Base-by-base conservation (phyloP, 2,113 vertebrate species). In the Thamnaconus septentrionalis region DNA sequence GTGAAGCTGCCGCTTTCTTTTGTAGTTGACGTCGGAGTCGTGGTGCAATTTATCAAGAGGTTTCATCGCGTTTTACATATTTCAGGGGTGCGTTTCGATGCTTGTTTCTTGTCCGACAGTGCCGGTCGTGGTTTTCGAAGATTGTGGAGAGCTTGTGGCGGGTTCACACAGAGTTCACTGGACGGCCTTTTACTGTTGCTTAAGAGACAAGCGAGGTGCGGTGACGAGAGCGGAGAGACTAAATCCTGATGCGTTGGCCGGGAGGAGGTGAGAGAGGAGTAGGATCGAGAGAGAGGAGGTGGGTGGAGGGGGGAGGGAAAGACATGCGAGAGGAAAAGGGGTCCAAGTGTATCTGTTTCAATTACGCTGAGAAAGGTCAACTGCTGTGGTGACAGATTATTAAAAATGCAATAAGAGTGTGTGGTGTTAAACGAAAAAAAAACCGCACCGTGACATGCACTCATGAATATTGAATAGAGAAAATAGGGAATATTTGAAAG, bases 121-220 rank as follows among this genome's bases (percentile, higher is more conserved):
- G 18, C 18, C 18, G 18, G 18, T 45, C 7, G 7, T 45, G 5
- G 5, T 45, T 45, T 45, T 3, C 44, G 5, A 7, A 1, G 7
- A 45, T 5, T 7, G 5, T 3, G 7, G 1, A 6, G 4, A 42
- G 46, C 43, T 43, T 70, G 64, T 61, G 45, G 40, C 18, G 31
- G 47, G 61, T 79, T 84, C 80, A 64, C 77, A 57, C 31, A 9
- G 73, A 87, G 78, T 80, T 73, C 81, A 79, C 79, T 53, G 6
- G 68, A 71, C 41, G 2, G 65, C 61, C 60, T 85, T 81, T 76
- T 77, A 77, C 83, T 52, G 47, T 69, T 60, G 55, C 73, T 74
- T 59, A 69, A 76, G 75, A 85, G 86, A 87, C 76, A 78, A 44
- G 53, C 54, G 68, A 66, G 49, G 64, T 69, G 54, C 77, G 80